Evolutionary conservation across 2,888 invertebrate species (phyloP).

Genomic region (Melikaiella ostensackeni): DNA sequence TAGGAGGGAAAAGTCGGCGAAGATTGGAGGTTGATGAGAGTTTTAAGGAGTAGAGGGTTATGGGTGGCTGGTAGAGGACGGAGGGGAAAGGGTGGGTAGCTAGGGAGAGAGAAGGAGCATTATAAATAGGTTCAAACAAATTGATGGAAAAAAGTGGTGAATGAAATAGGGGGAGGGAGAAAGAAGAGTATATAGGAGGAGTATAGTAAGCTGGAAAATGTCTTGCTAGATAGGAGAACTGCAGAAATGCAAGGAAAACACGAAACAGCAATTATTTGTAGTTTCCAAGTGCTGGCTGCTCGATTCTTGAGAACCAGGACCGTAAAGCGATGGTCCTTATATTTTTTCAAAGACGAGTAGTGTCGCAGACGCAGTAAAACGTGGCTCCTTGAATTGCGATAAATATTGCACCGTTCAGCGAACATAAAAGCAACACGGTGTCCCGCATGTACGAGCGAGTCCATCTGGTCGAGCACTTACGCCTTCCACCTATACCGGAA

Average conservation of each 20-base stretch:
- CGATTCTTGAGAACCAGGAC: background rate
- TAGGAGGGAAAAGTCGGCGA: too few relatives aligned
- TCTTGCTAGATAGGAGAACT: background rate
- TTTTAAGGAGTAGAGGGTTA: too few relatives aligned
- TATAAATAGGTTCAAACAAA: too few relatives aligned
- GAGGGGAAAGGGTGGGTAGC: too few relatives aligned
- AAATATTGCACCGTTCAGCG: slow-evolving; percentile 21
- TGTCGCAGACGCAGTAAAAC: background rate
- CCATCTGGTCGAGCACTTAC: slow-evolving; percentile 17
- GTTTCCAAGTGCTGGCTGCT: background rate
- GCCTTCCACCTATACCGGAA: background rate
- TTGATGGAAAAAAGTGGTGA: too few relatives aligned
- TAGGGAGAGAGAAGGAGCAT: too few relatives aligned
- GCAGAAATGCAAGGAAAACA: background rate
- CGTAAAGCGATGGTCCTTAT: background rate
- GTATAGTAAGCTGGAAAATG: background rate
- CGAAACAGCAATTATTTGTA: background rate
- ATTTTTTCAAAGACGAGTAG: background rate
- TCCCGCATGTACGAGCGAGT: slow-evolving; percentile 5
- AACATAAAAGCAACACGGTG: slow-evolving; percentile 18
- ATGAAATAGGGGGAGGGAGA: too few relatives aligned
- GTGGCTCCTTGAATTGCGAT: background rate
- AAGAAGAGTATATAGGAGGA: too few relatives aligned
- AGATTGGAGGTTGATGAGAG: too few relatives aligned
- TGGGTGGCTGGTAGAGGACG: too few relatives aligned